Evolutionary conservation across 2,888 invertebrate species (phyloP).

Genomic region (Tillus elongatus): DNA sequence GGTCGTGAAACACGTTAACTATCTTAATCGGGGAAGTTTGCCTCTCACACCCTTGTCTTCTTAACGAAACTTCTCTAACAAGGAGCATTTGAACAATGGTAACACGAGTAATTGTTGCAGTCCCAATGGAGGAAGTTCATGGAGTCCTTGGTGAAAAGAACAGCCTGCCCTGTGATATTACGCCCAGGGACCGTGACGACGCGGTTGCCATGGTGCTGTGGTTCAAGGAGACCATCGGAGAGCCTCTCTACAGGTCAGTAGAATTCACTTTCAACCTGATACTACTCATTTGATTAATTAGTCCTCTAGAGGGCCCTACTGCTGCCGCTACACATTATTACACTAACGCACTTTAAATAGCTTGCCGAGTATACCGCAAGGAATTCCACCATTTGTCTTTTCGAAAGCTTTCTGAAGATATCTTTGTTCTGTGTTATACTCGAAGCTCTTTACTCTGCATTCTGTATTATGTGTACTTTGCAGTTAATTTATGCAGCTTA

Average conservation of each 20-base stretch:
- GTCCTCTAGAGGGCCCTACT: too few species aligned
- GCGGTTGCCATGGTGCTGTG: slow-evolving; percentile 81
- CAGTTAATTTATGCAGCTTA: too few species aligned
- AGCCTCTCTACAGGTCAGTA: slow-evolving; percentile 73
- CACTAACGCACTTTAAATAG: too few species aligned
- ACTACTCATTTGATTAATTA: too few species aligned
- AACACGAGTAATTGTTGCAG: slow-evolving; percentile 46
- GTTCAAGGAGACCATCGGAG: slow-evolving; percentile 77
- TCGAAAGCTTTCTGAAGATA: too few species aligned
- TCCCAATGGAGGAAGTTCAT: slow-evolving; percentile 70
- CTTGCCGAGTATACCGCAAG: too few species aligned
- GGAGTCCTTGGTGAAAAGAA: slow-evolving; percentile 76
- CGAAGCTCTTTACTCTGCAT: too few species aligned
- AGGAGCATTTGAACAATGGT: slow-evolving; percentile 31
- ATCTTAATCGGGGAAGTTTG: slow-evolving; percentile 29
- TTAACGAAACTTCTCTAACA: slow-evolving; percentile 30
- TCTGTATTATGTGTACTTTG: too few species aligned
- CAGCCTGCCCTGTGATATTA: slow-evolving; percentile 78
- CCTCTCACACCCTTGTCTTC: slow-evolving; percentile 20
- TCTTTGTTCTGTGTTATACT: too few species aligned
- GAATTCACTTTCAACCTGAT: too few species aligned
- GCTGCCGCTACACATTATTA: too few species aligned
- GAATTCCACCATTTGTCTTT: too few species aligned
- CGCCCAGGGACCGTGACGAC: slow-evolving; percentile 67
- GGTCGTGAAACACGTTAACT: slow-evolving; percentile 15